Evolutionary conservation across 2,888 invertebrate genomes (phyloP).

Genomic region (Acronicta leporina): DNA sequence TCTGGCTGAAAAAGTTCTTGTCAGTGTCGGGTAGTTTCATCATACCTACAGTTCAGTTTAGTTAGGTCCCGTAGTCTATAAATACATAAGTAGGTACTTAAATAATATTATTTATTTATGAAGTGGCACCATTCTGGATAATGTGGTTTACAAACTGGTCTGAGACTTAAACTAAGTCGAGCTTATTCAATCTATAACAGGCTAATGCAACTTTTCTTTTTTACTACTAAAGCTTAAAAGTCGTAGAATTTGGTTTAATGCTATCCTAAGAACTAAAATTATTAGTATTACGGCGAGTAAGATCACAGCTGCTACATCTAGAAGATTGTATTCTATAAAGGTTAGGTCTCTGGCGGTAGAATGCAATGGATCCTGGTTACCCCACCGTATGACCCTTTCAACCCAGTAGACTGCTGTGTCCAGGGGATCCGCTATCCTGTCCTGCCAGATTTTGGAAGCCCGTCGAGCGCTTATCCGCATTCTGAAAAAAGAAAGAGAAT

Average conservation of each 20-base stretch:
- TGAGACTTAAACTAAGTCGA: background rate
- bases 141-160: background rate
- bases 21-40: too few species aligned
- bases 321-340: slow-evolving; percentile 70
- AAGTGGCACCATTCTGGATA: too few species aligned
- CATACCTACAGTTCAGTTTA: too few species aligned
- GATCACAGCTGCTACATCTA: slow-evolving; percentile 75
- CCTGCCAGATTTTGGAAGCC: slow-evolving; percentile 86
- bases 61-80: too few species aligned
- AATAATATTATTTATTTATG: too few species aligned
- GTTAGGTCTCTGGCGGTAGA: slow-evolving; percentile 72
- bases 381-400: slow-evolving; percentile 87
- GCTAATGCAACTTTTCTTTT: slow-evolving; percentile 78
- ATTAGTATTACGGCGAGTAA: slow-evolving; percentile 60
- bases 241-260: slow-evolving; percentile 64
- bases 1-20: too few species aligned
- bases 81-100: too few species aligned
- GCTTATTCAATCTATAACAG: background rate
- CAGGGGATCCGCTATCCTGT: slow-evolving; percentile 84
- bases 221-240: slow-evolving; percentile 64
- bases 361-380: slow-evolving; percentile 71
- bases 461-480: slow-evolving; percentile 79
- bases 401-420: slow-evolving; percentile 89
- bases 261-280: slow-evolving; percentile 61
- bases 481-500: slow-evolving; percentile 66